Base-by-base conservation (phyloP, 23 tunicate species). In the Styela plicata region DNA sequence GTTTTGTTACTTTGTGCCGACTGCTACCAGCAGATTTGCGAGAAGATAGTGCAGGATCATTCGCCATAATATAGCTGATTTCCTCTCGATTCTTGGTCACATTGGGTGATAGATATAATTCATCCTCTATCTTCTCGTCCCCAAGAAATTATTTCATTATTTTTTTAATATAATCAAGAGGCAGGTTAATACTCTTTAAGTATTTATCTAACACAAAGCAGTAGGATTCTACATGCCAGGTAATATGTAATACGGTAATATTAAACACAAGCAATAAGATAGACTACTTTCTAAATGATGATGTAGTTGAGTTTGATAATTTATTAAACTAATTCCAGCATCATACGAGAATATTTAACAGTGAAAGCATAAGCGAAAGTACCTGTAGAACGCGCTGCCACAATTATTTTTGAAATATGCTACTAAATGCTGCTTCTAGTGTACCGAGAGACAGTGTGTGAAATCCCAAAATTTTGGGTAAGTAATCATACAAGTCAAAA, bases 11-110 rank as follows among this genome's bases (percentile, higher is more conserved):
- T 28, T 57, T 44, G 18, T 7, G 57, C 13, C 57, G 57, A 44
- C 13, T 7, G n/a, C n/a, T n/a, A n/a, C n/a, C n/a, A 44, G 7
- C 57, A 5, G 57, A 44, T 13, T 44, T 44, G 7, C 57, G 57
- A 44, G 57, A 7, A 44, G 57, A 44, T 44, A 44, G 13, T 7
- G 31, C 22, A 67, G 71, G 53, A 76, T 76, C 81, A 26, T 67
- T 36, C 31, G 81, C 81, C 37, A 76, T 52, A 26, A 53, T 53
- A 53, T 76, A 76, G 37, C 53, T 57, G 27, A 25, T 67, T 18
- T 67, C 71, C 24, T 25, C 31, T 29, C 22, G 31, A 25, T 67
- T 29, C 22, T 67, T 25, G 31, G 13, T 67, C 24, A 67, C 71
- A 67, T 17, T 25, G 16, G 71, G 71, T 16, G 31, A 67, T 29